phyloP scores from a whole-genome alignment of 64 coral and sea anemone genomes.

The Pocillopora verrucosa region DNA sequence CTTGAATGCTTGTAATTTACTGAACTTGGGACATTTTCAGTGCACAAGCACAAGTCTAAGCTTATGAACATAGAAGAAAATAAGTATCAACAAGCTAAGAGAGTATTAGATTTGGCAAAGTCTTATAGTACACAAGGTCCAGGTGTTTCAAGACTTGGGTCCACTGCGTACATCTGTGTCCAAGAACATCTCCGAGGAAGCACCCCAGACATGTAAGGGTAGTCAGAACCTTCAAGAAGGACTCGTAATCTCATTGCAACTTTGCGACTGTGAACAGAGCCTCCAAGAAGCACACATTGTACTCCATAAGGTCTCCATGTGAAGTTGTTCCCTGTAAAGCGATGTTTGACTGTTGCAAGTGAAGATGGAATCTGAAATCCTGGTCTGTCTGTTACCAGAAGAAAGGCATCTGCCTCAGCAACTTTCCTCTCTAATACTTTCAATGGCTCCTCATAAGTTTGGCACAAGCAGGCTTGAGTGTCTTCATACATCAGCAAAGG shows the following conservation, averaged over 20 bases:
- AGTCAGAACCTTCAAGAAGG: conserved; percentile 84
- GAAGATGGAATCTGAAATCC: conserved; percentile 72
- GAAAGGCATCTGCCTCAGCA: conserved; percentile 83
- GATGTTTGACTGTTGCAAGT: conserved; percentile 65
- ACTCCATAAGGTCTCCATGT: conserved; percentile 95
- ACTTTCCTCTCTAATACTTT: conserved; percentile 85
- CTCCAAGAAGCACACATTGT: conserved; percentile 91
- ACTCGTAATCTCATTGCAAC: conserved; percentile 86
- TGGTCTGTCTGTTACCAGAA: conserved; percentile 81
- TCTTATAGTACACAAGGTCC: conserved; percentile 90
- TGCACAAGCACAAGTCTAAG: background rate
- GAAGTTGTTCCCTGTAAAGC: conserved; percentile 72
- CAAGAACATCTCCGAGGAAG: conserved; percentile 89
- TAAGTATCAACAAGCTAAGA: background rate
- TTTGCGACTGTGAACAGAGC: conserved; percentile 87
- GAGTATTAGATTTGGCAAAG: background rate
- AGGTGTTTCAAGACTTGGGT: conserved; percentile 91
- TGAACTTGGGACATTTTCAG: background rate
- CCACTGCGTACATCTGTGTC: conserved; percentile 94
- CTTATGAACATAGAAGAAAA: background rate
- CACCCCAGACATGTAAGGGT: conserved; percentile 91
- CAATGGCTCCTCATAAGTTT: conserved; percentile 76
- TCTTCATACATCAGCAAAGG: conserved; percentile 92
- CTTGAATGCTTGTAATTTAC: conserved; percentile 6
- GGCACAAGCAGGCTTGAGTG: conserved; percentile 61